These are phyloP conservation scores for Myopa tessellatipennis DNA, from an alignment of 2,888 invertebrate species.

Conservation along the genomic window DNA sequence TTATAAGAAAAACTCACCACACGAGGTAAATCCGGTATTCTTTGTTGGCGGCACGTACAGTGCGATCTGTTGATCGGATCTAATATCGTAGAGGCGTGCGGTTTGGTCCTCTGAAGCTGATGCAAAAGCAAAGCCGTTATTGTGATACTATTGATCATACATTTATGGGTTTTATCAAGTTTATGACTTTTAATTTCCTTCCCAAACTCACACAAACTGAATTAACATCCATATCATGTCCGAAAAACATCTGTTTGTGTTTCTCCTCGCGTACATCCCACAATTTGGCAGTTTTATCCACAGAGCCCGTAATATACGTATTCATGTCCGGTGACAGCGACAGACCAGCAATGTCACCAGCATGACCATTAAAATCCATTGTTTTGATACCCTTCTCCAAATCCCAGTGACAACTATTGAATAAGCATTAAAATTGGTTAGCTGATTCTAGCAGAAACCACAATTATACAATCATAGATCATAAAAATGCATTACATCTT, in stretches of 20 bases:
- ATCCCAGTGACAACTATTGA: conserved; percentile 86
- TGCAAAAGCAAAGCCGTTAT: conserved; percentile 84
- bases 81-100: conserved; percentile 86
- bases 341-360: conserved; percentile 90
- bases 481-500: conserved; percentile 77
- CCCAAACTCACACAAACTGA: conserved; percentile 70
- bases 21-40: conserved; percentile 86
- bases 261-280: conserved; percentile 89
- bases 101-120: conserved; percentile 93
- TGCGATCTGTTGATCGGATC: conserved; percentile 88
- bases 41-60: conserved; percentile 80
- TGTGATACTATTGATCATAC: conserved; percentile 78
- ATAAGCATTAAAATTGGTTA: not conserved
- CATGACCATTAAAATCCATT: conserved; percentile 85
- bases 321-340: conserved; percentile 85
- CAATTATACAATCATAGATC: not conserved
- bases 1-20: conserved; percentile 69
- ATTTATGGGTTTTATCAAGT: not conserved
- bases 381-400: conserved; percentile 83
- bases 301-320: conserved; percentile 88
- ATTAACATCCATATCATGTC: conserved; percentile 91
- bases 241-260: conserved; percentile 90
- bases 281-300: conserved; percentile 88
- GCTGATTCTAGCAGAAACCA: not conserved
- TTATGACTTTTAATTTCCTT: not conserved